Conservation (phyloP, 2,113 vertebrate species). For the Actenoides hombroni region DNA sequence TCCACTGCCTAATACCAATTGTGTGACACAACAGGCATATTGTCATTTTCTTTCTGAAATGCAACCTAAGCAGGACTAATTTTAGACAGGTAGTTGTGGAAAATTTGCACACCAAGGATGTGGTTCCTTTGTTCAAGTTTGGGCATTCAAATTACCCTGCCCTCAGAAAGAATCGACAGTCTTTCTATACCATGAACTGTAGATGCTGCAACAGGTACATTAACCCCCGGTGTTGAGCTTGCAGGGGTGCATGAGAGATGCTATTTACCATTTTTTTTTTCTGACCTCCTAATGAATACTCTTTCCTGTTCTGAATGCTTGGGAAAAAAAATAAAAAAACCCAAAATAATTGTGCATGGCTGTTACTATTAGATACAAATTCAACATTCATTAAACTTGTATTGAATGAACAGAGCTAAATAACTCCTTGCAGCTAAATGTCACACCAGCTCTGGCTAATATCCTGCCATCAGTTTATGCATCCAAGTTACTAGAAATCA, state of each 20-base stretch:
- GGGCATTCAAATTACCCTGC: neutral
- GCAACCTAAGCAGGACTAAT: neutral
- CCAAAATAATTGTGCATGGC: neutral
- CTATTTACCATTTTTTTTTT: slow-evolving; percentile 19
- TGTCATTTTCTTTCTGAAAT: neutral
- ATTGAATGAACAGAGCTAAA: neutral
- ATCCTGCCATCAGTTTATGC: neutral
- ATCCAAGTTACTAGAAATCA: neutral
- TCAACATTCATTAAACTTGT: neutral
- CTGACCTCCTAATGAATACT: neutral
- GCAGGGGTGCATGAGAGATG: neutral
- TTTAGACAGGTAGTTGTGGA: neutral
- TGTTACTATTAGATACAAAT: slow-evolving; percentile 4
- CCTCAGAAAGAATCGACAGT: neutral
- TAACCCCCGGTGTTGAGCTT: neutral
- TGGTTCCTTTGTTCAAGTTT: neutral
- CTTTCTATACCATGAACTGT: neutral
- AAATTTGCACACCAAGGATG: neutral
- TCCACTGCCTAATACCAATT: neutral
- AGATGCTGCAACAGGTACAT: neutral
- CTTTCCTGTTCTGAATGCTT: neutral
- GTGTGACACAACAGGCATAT: neutral
- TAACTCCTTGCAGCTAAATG: neutral
- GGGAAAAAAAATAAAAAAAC: neutral
- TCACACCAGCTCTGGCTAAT: neutral